Evolutionary conservation across 1,140 invertebrate species (phyloP).

Genomic region (Pogonomyrmex californicus): DNA sequence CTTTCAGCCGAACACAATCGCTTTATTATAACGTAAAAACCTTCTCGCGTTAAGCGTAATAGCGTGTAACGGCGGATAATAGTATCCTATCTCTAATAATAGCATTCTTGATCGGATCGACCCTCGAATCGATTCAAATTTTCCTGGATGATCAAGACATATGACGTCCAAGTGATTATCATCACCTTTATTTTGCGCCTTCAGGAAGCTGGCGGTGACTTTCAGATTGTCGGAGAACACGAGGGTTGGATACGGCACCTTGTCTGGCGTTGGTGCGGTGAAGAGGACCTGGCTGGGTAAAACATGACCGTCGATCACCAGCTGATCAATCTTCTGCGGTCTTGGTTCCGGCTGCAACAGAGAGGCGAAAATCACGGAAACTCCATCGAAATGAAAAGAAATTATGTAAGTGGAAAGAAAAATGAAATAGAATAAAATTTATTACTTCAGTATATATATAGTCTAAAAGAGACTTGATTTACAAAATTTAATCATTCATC

Average conservation of each 20-base stretch:
- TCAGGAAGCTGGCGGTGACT: constrained; percentile 92
- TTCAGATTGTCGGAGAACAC: constrained; percentile 94
- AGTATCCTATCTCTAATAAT: background rate
- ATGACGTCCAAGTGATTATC: background rate
- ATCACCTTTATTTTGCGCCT: constrained; percentile 86
- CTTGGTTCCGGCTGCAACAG: constrained; percentile 88
- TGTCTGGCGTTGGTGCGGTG: constrained; percentile 92
- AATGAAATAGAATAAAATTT: background rate
- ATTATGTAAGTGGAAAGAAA: background rate
- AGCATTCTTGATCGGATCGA: background rate
- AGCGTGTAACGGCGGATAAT: background rate
- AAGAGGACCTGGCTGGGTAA: constrained; percentile 95
- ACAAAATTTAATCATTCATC: no score
- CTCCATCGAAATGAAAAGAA: background rate
- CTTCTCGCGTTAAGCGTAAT: background rate
- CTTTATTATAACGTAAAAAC: background rate
- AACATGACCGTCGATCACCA: constrained; percentile 97
- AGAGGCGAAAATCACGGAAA: constrained; percentile 41
- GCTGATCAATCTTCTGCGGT: constrained; percentile 91
- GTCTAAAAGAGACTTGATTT: no score
- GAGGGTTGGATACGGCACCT: constrained; percentile 91
- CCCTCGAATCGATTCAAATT: background rate
- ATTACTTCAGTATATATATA: no score
- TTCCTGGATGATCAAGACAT: background rate
- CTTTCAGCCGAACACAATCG: background rate